These are phyloP conservation scores for Glyphotaelius pellucidus DNA, from an alignment of 2,888 invertebrate genomes.

Conservation along the genomic window DNA sequence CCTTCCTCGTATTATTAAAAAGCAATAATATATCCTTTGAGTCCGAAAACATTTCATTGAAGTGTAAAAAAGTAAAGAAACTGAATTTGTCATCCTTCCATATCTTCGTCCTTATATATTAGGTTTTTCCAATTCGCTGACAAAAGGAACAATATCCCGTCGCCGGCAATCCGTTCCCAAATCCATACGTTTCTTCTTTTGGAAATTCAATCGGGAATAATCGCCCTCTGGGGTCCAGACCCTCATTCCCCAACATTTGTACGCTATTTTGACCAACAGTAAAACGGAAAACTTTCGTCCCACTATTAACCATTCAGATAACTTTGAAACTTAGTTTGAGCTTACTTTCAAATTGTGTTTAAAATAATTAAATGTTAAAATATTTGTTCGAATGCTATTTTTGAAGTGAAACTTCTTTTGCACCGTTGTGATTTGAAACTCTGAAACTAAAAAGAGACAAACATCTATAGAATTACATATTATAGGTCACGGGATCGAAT, in stretches of 20 bases:
- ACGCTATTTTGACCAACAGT: constrained; percentile 30
- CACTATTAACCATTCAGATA: not conserved
- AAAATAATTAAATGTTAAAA: too few relatives aligned
- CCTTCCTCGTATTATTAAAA: not conserved
- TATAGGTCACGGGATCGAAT: too few relatives aligned
- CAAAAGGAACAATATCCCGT: constrained; percentile 48
- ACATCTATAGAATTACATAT: too few relatives aligned
- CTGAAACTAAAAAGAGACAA: too few relatives aligned
- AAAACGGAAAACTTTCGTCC: constrained; percentile 28
- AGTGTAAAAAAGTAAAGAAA: not conserved
- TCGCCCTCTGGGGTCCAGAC: constrained; percentile 34
- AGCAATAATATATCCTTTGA: not conserved
- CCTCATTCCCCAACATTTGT: constrained; percentile 42
- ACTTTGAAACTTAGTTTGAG: not conserved
- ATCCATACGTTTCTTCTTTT: constrained; percentile 46
- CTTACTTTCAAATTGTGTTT: not conserved
- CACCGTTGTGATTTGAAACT: too few relatives aligned
- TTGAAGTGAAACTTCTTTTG: too few relatives aligned
- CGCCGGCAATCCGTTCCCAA: constrained; percentile 47
- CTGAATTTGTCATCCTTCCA: constrained; percentile 39
- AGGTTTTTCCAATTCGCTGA: constrained; percentile 47
- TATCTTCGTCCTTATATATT: constrained; percentile 2
- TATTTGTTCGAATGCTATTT: too few relatives aligned
- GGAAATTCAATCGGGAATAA: constrained; percentile 54
- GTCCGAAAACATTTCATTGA: not conserved